phyloP scores from a whole-genome alignment of 2,888 invertebrate species.

The Eudemis profundana region DNA sequence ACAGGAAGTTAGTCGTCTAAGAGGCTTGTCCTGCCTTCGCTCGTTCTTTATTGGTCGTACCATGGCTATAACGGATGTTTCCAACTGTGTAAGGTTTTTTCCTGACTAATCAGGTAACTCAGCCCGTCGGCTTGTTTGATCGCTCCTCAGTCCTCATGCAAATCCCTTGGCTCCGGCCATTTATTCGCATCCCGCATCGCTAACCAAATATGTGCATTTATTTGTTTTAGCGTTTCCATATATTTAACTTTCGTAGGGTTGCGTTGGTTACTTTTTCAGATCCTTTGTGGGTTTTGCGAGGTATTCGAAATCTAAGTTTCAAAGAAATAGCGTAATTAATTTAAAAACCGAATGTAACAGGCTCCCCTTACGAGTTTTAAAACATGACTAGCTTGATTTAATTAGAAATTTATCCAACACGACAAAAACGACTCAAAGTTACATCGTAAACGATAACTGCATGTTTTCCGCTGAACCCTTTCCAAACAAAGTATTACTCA shows the following conservation, averaged over 20 bases:
- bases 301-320: neutral
- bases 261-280: neutral
- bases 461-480: conserved; percentile 21
- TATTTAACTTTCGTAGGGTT: conserved; percentile 31
- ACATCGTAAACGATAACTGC: neutral
- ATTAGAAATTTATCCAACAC: neutral
- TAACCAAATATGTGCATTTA: conserved; percentile 82
- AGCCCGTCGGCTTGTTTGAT: conserved; percentile 59
- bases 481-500: conserved; percentile 17
- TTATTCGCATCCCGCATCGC: conserved; percentile 67
- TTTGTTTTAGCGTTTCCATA: conserved; percentile 61
- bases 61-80: conserved; percentile 20
- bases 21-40: conserved; percentile 19
- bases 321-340: neutral
- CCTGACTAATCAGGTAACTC: conserved; percentile 38
- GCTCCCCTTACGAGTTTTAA: neutral
- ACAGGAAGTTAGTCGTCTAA: conserved; percentile 8
- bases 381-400: neutral
- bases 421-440: neutral
- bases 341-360: neutral
- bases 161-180: conserved; percentile 62
- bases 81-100: conserved; percentile 29
- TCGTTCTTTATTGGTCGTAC: conserved; percentile 18
- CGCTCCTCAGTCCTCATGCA: conserved; percentile 75
- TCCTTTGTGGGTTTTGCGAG: neutral